These are phyloP conservation scores for Dascyllus trimaculatus DNA, from an alignment of 2,113 vertebrate species.

Conservation along the genomic window DNA sequence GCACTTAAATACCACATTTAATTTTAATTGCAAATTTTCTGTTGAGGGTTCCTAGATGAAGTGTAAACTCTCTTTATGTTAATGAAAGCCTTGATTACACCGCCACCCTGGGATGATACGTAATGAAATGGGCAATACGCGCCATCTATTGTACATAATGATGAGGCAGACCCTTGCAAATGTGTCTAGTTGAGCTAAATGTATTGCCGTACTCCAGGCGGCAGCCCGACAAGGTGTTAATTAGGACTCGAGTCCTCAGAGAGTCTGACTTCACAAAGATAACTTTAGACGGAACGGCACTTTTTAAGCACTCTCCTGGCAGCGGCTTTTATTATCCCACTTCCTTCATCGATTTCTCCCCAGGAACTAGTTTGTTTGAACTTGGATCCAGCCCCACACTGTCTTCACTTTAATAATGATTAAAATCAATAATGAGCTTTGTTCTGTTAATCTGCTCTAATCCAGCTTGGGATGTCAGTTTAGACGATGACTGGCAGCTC, in stretches of 20 bases:
- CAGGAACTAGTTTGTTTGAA: slow-evolving; percentile 56
- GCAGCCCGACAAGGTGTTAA: slow-evolving; percentile 65
- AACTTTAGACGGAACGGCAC: slow-evolving; percentile 20
- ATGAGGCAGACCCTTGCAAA: slow-evolving; percentile 31
- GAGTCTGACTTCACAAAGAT: slow-evolving; percentile 39
- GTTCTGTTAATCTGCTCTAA: slow-evolving; percentile 68
- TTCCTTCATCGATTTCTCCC: slow-evolving; percentile 46
- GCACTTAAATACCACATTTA: slow-evolving; percentile 50
- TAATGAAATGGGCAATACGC: slow-evolving; percentile 38
- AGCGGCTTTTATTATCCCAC: slow-evolving; percentile 41
- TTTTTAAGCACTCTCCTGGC: slow-evolving; percentile 51
- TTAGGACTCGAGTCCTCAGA: slow-evolving; percentile 62
- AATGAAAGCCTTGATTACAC: slow-evolving; percentile 66
- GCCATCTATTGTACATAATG: slow-evolving; percentile 27
- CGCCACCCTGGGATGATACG: slow-evolving; percentile 30
- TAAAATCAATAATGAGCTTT: slow-evolving; percentile 74
- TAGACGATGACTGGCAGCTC: slow-evolving; percentile 50
- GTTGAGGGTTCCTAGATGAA: slow-evolving; percentile 48
- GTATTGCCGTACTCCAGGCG: slow-evolving; percentile 24
- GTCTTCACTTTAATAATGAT: slow-evolving; percentile 69
- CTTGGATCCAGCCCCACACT: slow-evolving; percentile 25
- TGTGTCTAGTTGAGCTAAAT: slow-evolving; percentile 37
- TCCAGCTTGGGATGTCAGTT: slow-evolving; percentile 44
- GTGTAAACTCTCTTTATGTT: slow-evolving; percentile 52
- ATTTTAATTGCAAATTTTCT: slow-evolving; percentile 69